Base-by-base conservation (phyloP, 1,140 invertebrate species). In the Megathymus violae region DNA sequence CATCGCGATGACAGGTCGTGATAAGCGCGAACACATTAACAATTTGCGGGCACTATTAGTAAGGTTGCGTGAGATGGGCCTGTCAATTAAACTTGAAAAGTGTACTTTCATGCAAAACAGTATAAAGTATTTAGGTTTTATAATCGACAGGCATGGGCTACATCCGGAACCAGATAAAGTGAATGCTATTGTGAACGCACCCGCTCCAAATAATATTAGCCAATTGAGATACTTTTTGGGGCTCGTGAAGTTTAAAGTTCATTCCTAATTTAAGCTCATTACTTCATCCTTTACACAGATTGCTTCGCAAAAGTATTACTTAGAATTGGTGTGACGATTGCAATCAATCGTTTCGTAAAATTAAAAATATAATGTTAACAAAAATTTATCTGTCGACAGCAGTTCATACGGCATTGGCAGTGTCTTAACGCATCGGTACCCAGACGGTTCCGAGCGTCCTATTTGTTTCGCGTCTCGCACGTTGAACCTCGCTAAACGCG, bases 391-490 rank as follows among this genome's bases (percentile, higher is more conserved):
- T 3, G 58, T 64, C 7, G 92, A 93, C 68, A 87, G 83, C 10
- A 82, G 70, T 16, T 67, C 78, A 3, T 71, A 71, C 40, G 91
- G 88, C 1, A 15, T 93, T 4, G 89, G 91, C 16, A 91, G 89
- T 0, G 89, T 93, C 0, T 17, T 93, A 6, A 64, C 73, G 10
- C 91, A 93, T 44, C 52, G 51, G 2, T 69, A 69, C 41, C 10
- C 56, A 10, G 76, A 91, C 65, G 89, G 78, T 1, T n/a, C 13
- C 3, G 91, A 92, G 66, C 70, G 76, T 9, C 91, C 91, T 2
- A 88, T 94, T 9, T 71, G 76, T 4, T 93, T 64, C 74, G 90
- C 87, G 0, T 93, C 91, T 9, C 68, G 85, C 16, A 85, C 88
- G 4, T 67, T 94, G n/a, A 84, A 67, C 10, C 19, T 38, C 22